phyloP scores from a whole-genome alignment of 1,140 invertebrate genomes.

The Drosophila ercepeae region DNA sequence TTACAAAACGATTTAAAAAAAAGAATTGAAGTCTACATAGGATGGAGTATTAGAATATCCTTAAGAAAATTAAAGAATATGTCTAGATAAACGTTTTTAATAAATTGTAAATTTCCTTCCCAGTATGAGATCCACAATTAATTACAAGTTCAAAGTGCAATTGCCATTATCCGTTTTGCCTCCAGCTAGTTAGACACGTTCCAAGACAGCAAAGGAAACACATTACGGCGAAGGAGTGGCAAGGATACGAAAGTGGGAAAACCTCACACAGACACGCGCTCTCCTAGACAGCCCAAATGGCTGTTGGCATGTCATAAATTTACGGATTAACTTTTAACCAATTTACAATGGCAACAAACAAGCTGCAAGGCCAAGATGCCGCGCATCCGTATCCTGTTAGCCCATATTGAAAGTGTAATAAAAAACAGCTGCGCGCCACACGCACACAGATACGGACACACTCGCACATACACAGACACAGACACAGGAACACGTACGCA shows the following conservation, averaged over 20 bases:
- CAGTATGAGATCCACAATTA: constrained; percentile 49
- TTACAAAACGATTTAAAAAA: not conserved
- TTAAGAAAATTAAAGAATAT: not conserved
- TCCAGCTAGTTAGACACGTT: constrained; percentile 59
- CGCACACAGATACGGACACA: constrained; percentile 19
- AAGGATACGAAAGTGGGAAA: not conserved
- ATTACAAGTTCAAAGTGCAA: constrained; percentile 72
- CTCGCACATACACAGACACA: constrained; percentile 15
- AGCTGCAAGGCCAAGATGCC: constrained; percentile 42
- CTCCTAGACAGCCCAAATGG: constrained; percentile 50
- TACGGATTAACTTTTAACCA: constrained; percentile 81
- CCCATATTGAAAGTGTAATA: constrained; percentile 80
- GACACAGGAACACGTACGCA: constrained; percentile 17
- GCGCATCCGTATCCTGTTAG: constrained; percentile 64
- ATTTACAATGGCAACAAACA: constrained; percentile 74
- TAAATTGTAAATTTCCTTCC: constrained; percentile 8
- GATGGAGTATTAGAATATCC: too few relatives aligned
- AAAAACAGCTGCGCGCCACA: constrained; percentile 69
- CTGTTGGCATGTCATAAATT: constrained; percentile 81
- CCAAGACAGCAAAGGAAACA: constrained; percentile 12
- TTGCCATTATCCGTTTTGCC: constrained; percentile 73
- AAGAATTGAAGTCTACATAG: too few relatives aligned
- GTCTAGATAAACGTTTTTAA: not conserved
- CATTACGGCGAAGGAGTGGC: constrained; percentile 3
- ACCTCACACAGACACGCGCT: constrained; percentile 31